Evolutionary conservation across 2,888 invertebrate genomes (phyloP), one percentile per base, ranked within the genome.

Genomic region (Actias luna): DNA sequence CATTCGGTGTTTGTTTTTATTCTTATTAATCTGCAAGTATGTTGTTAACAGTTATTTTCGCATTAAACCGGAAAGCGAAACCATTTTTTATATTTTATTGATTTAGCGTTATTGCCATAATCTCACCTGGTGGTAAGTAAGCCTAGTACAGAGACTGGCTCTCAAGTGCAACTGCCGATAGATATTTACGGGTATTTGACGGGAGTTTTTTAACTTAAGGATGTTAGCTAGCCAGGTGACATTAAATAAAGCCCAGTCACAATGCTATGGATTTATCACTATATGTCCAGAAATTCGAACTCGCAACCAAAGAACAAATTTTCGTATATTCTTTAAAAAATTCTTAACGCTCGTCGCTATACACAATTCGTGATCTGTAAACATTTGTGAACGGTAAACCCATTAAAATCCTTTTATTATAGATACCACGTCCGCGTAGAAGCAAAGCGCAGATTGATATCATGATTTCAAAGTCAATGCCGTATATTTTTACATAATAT

Each of bases 401-500:
- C 25, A 50, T 50, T 12, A 46, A 22, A 12, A 25, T 25, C 12
- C 12, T 10, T 50, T 50, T 50, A n/a, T n/a, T n/a, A 25, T 50
- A 50, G 46, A 12, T 50, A 12, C 46, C 22, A 10, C 12, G 25
- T 50, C 46, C 12, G 46, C 12, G 14, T 50, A 10, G 12, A 12
- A 25, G 46, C 25, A 12, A 50, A 12, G 22, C 46, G 22, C 12
- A 25, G 46, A 50, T 50, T 50, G 25, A 25, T 50, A 50, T 50
- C 25, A 50, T 22, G 7, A 29, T 55, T 29, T 55, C 55, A 55
- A 55, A 55, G 55, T 55, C 55, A 29, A 29, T 29, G 55, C 55
- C 55, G 29, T 29, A 5, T 55, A 25, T 4, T 29, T 55, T 52
- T 52, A 29, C 55, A 29, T 55, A 25, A 50, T 25, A 29, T 29